Conservation (phyloP, 1,140 invertebrate genomes). For the Mylabris phalerata region DNA sequence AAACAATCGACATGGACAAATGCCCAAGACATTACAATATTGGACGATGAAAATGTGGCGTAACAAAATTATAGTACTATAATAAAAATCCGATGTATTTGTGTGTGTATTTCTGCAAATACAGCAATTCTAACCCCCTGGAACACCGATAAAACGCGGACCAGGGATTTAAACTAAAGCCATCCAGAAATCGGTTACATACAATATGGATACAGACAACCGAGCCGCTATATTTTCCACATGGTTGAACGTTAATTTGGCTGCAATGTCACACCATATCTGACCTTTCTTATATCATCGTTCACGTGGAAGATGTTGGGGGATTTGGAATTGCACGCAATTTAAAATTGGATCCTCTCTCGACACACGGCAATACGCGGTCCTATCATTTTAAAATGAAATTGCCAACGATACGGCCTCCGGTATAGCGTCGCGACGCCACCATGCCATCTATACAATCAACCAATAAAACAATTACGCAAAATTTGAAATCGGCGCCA, state of each 20-base stretch:
- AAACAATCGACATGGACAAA: constrained; percentile 15
- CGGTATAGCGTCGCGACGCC: too few relatives aligned
- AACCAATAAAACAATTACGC: too few relatives aligned
- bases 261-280: constrained; percentile 18
- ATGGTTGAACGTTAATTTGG: constrained; percentile 24
- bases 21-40: constrained; percentile 1
- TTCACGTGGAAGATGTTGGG: constrained; percentile 21
- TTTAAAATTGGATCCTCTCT: constrained; percentile 12
- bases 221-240: constrained; percentile 33
- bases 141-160: constrained; percentile 35
- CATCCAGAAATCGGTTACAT: constrained; percentile 19
- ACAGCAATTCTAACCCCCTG: constrained; percentile 35
- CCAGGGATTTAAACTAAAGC: constrained; percentile 28
- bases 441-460: too few relatives aligned
- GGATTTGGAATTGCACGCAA: constrained; percentile 10
- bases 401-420: too few relatives aligned
- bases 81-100: constrained; percentile 16
- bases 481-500: too few relatives aligned
- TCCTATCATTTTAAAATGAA: too few relatives aligned
- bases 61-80: constrained; percentile 21
- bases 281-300: constrained; percentile 26
- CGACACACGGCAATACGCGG: neutral
- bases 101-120: constrained; percentile 24
- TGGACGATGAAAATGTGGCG: constrained; percentile 17
- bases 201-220: constrained; percentile 20